Evolutionary conservation across 2,113 vertebrate genomes (phyloP).

Genomic region (Crotalus helleri): DNA sequence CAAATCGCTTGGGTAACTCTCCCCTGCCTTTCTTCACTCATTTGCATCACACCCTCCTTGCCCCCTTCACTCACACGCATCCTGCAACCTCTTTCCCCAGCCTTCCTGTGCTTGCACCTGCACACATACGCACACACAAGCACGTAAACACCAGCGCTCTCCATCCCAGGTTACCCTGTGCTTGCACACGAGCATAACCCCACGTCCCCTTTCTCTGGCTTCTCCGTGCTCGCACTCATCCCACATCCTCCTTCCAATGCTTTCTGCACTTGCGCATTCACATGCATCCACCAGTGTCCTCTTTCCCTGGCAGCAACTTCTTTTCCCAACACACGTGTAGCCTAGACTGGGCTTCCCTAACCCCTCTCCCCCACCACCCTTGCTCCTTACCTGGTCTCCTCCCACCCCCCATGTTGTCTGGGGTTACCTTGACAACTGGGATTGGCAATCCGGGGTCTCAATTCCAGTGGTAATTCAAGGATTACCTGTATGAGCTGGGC

Average conservation of each 20-base stretch:
- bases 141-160: not conserved
- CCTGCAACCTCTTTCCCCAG: not conserved
- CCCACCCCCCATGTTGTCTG: not conserved
- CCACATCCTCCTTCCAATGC: not conserved
- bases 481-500: not conserved
- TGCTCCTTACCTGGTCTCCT: not conserved
- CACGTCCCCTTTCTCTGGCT: not conserved
- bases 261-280: not conserved
- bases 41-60: not conserved
- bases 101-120: not conserved
- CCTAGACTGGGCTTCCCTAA: not conserved
- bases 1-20: not conserved
- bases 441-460: not conserved
- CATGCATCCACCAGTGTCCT: not conserved
- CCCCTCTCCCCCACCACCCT: fast-evolving
- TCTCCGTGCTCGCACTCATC: not conserved
- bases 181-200: not conserved
- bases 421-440: not conserved
- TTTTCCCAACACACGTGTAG: not conserved
- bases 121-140: not conserved
- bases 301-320: not conserved
- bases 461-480: not conserved
- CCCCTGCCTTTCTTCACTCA: not conserved
- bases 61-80: not conserved
- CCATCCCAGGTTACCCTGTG: not conserved